Base-by-base conservation (phyloP, 2,797 vertebrate species). In the Euphonia xanthogaster region DNA sequence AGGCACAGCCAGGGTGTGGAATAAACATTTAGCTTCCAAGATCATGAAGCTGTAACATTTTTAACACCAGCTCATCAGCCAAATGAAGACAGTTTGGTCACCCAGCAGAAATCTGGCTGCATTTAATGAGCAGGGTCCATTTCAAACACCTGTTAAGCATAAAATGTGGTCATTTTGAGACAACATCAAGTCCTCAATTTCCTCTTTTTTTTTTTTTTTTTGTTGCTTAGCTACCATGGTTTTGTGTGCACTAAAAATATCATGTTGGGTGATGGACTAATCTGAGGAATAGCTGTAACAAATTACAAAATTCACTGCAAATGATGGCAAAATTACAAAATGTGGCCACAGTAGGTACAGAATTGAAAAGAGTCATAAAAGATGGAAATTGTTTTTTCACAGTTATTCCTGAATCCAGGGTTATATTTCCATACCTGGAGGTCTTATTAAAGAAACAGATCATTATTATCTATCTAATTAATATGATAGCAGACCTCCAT, bases 201-300 rank as follows among this genome's bases (percentile, higher is more conserved):
- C 67, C 48, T 72, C 40, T 6, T 4, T 24, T 24, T 73, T 39
- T 40, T 40, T 40, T 40, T 17, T 40, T 54, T 76, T 73, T 86
- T 72, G 79, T 89, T 90, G 82, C 85, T 80, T 93, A 85, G 86
- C 37, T 86, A 94, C 70, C 37, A 21, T n/a, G 77, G 50, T 45
- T 67, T 24, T 61, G 16, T 3, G 0, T 60, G 55, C 57, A 82
- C 60, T 82, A 76, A 86, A 86, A 94, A 86, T 86, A 94, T 18
- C 35, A 2, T 31, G 14, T 42, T 0, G 7, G 13, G 30, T 61
- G 74, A 86, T 33, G 45, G 73, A 63, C 35, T 82, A 55, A 93
- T 72, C 58, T 85, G 55, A 31, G 60, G 80, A 86, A 72, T 65
- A 53, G 40, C 37, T 90, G 37, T 28, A 45, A 33, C 48, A 88